These are phyloP conservation scores for Spialia ferax DNA, from an alignment of 2,888 invertebrate genomes.

Conservation along the genomic window DNA sequence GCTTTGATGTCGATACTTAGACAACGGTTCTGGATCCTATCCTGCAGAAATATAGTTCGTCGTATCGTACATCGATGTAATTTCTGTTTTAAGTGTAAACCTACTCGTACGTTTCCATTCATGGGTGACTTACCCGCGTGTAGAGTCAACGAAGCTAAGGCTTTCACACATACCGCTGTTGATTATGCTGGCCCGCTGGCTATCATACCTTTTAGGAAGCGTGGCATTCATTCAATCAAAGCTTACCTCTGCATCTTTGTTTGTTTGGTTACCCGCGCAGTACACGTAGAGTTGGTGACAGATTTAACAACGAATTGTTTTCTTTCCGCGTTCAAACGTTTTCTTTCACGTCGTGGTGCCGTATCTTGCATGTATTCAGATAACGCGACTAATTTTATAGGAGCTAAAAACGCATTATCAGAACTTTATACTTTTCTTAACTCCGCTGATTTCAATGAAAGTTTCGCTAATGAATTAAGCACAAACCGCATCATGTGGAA, in stretches of 20 bases:
- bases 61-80: not conserved
- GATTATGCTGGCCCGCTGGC: not conserved
- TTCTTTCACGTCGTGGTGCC: slow-evolving; percentile 4
- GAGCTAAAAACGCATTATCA: not conserved
- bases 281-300: not conserved
- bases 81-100: not conserved
- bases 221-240: not conserved
- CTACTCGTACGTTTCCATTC: not conserved
- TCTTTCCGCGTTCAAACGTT: slow-evolving; percentile 2
- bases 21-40: not conserved
- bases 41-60: slow-evolving; percentile 1
- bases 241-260: not conserved
- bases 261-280: not conserved
- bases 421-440: not conserved
- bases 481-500: slow-evolving; percentile 16
- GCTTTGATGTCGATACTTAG: slow-evolving; percentile 2
- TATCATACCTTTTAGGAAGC: not conserved
- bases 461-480: not conserved
- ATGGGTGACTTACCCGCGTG: slow-evolving; percentile 27
- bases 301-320: not conserved
- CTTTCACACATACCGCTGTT: not conserved
- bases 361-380: not conserved
- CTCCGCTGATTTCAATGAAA: not conserved
- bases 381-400: slow-evolving; percentile 2
- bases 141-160: slow-evolving; percentile 17